phyloP scores from a whole-genome alignment of 23 tunicate species.

The Ascidia mentula region DNA sequence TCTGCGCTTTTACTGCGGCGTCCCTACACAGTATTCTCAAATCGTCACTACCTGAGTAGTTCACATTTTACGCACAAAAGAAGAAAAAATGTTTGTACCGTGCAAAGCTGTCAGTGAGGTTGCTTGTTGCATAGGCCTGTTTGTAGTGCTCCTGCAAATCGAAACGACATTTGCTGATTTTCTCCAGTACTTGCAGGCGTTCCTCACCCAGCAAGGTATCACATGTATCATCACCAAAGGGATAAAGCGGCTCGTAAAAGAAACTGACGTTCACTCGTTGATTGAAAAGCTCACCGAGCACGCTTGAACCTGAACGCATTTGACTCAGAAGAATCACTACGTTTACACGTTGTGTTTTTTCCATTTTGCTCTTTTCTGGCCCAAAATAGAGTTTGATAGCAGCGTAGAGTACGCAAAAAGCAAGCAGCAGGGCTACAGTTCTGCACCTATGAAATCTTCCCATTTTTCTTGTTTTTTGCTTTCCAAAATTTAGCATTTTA shows the following conservation, averaged over 20 bases:
- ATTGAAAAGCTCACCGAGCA: slow-evolving; percentile 9
- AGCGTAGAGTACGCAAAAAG: no score
- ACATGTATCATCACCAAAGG: not conserved
- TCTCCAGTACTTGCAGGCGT: not conserved
- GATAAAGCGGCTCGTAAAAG: slow-evolving; percentile 18
- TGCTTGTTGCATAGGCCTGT: not conserved
- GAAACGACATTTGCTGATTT: slow-evolving; percentile 7
- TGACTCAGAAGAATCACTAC: not conserved
- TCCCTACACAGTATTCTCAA: no score
- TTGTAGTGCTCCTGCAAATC: not conserved
- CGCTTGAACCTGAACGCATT: slow-evolving; percentile 8
- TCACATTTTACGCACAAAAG: no score
- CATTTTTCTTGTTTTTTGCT: no score
- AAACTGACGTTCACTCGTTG: slow-evolving; percentile 7
- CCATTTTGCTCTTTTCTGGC: no score
- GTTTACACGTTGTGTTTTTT: no score
- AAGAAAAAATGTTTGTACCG: not conserved
- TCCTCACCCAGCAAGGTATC: not conserved
- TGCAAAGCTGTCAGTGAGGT: slow-evolving; percentile 5
- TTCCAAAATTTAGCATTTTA: no score
- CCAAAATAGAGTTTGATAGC: no score
- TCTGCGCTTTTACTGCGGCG: no score
- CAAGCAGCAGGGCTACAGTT: no score
- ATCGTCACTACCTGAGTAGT: no score
- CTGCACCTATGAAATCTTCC: no score